A percentile compares a stretch with the other conserved stretches of the same genome.
Evolutionary conservation across 2,888 invertebrate genomes (phyloP).

Genomic region (Agriopis leucophaearia): DNA sequence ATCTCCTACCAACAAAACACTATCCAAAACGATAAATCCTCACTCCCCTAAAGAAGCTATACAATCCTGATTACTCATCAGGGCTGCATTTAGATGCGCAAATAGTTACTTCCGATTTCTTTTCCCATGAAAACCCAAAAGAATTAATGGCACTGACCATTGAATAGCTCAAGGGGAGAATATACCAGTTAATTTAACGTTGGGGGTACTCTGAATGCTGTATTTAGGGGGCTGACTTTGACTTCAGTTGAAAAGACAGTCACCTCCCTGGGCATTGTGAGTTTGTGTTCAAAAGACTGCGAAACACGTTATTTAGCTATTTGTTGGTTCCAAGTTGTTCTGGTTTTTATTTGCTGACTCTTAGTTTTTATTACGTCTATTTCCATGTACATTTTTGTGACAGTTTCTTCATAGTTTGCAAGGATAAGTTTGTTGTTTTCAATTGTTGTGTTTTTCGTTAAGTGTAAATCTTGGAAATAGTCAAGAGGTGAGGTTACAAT

Average conservation of each 20-base stretch:
- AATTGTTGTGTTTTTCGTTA: too few relatives aligned
- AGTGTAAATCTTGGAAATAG: too few relatives aligned
- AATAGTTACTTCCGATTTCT: conserved; percentile 66
- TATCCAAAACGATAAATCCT: conserved; percentile 42
- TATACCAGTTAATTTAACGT: conserved; percentile 52
- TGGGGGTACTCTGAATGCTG: conserved; percentile 44
- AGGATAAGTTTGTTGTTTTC: background rate
- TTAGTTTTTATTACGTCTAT: conserved; percentile 1
- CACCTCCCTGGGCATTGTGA: conserved; percentile 37
- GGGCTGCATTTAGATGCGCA: conserved; percentile 61
- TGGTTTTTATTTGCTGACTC: conserved; percentile 9
- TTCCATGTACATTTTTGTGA: background rate
- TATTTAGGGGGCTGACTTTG: conserved; percentile 47
- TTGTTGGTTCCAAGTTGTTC: conserved; percentile 28
- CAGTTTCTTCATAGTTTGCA: background rate
- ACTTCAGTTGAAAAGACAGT: conserved; percentile 44
- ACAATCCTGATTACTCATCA: conserved; percentile 61
- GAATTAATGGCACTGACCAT: conserved; percentile 64
- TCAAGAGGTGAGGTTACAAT: too few relatives aligned
- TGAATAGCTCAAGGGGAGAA: conserved; percentile 52
- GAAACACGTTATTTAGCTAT: conserved; percentile 31
- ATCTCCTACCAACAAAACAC: conserved; percentile 24
- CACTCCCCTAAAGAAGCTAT: conserved; percentile 47
- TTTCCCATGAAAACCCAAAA: conserved; percentile 56
- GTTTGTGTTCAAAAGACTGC: conserved; percentile 32